Percentiles rank a stretch among this genome's conserved stretches.
phyloP scores from a whole-genome alignment of 1,140 invertebrate genomes.

The Pogonus chalceus region DNA sequence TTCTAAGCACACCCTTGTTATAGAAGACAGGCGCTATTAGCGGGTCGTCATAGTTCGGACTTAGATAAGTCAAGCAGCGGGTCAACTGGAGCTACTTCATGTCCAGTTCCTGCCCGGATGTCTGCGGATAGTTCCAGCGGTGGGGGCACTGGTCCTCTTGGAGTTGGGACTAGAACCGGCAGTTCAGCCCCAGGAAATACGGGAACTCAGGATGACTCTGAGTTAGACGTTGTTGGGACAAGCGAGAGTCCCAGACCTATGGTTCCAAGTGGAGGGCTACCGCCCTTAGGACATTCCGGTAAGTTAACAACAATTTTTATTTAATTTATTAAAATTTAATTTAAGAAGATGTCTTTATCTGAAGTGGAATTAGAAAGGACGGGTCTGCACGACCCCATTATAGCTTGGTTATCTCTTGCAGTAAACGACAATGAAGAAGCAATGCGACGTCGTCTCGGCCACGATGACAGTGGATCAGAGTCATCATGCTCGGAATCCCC shows the following conservation, averaged over 20 bases:
- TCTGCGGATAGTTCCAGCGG: conserved; percentile 33
- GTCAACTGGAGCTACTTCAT: too few species aligned
- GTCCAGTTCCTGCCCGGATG: conserved; percentile 36
- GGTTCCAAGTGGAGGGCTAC: conserved; percentile 16
- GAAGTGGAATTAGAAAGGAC: not conserved
- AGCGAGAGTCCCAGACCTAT: conserved; percentile 60
- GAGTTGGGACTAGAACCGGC: conserved; percentile 10
- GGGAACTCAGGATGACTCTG: conserved; percentile 74
- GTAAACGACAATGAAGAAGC: conserved; percentile 19
- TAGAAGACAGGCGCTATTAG: conserved; percentile 72
- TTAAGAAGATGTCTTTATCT: not conserved
- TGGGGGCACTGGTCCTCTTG: conserved; percentile 22
- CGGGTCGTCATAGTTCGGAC: conserved; percentile 47
- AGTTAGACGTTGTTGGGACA: conserved; percentile 79
- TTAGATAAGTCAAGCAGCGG: conserved; percentile 34
- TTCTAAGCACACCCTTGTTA: conserved; percentile 34
- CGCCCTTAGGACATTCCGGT: conserved; percentile 1
- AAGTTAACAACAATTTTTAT: not conserved
- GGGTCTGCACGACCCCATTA: conserved; percentile 25
- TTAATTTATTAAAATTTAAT: not conserved
- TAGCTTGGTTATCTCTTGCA: not conserved
- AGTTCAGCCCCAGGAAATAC: conserved; percentile 41
- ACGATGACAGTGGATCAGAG: conserved; percentile 53
- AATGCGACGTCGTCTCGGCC: conserved; percentile 42
- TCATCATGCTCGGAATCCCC: conserved; percentile 52